phyloP scores from a whole-genome alignment of 2,888 invertebrate species.

The Palloptera scutellata region DNA sequence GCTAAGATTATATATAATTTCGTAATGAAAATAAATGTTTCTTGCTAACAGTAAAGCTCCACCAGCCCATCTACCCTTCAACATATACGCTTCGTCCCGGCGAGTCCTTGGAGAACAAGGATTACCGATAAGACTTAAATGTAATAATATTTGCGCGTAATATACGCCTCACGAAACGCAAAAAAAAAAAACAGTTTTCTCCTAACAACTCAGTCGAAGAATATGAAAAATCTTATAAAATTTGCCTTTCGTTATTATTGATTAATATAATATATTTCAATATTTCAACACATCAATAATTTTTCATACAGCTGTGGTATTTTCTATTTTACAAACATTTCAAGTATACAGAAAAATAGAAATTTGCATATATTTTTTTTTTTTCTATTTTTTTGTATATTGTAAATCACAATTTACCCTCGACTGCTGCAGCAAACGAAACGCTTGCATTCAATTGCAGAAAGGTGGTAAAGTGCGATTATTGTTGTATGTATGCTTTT shows the following conservation, averaged over 20 bases:
- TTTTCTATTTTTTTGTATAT: slow-evolving; percentile 8
- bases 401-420: slow-evolving; percentile 18
- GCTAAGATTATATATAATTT: slow-evolving; percentile 5
- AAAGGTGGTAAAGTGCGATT: slow-evolving; percentile 34
- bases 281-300: no score
- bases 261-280: no score
- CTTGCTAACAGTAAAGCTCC: not conserved
- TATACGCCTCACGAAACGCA: no score
- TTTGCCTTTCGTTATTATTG: no score
- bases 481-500: slow-evolving; percentile 33
- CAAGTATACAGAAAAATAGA: not conserved
- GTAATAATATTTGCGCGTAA: no score
- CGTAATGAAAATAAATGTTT: slow-evolving; percentile 2
- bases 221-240: no score
- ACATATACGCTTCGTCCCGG: no score
- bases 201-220: no score
- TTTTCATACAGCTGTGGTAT: not conserved
- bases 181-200: no score
- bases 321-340: not conserved
- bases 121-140: no score
- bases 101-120: no score
- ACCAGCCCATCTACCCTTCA: no score
- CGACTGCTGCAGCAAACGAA: not conserved
- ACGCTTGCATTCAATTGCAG: slow-evolving; percentile 3
- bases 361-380: slow-evolving; percentile 27